Conservation (phyloP, 2,888 invertebrate genomes). For the Suillia variegata region DNA sequence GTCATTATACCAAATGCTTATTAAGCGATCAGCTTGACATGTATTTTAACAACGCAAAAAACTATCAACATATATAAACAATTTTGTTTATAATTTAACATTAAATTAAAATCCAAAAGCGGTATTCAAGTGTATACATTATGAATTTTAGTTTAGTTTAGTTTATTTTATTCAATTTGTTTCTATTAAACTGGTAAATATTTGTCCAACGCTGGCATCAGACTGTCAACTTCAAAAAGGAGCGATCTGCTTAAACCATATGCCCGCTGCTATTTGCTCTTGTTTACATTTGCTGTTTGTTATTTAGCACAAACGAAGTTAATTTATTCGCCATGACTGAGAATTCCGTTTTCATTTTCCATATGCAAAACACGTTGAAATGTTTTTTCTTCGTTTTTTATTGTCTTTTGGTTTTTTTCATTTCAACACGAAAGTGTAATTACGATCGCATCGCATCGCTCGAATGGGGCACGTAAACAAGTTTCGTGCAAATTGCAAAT, state of each 20-base stretch:
- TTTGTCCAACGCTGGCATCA: constrained; percentile 13
- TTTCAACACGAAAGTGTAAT: constrained; percentile 24
- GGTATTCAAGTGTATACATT: too few relatives aligned
- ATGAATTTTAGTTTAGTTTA: too few relatives aligned
- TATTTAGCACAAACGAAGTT: neutral
- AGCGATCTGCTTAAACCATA: neutral
- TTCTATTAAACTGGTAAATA: constrained; percentile 4
- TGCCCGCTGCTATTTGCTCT: neutral
- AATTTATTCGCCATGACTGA: constrained; percentile 1
- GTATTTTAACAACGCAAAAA: too few relatives aligned
- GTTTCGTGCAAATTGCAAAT: constrained; percentile 7
- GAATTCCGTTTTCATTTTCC: constrained; percentile 23
- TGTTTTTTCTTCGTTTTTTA: too few relatives aligned
- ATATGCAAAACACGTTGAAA: constrained; percentile 34
- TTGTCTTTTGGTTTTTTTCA: too few relatives aligned
- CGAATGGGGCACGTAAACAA: constrained; percentile 13
- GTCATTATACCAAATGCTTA: too few relatives aligned
- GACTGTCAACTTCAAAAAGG: neutral
- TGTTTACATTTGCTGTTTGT: neutral
- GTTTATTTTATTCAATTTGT: too few relatives aligned
- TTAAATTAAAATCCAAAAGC: too few relatives aligned
- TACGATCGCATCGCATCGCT: constrained; percentile 10
- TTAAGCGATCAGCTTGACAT: too few relatives aligned
- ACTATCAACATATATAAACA: too few relatives aligned
- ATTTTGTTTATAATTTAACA: too few relatives aligned